Evolutionary conservation across 2,888 invertebrate species (phyloP).

Genomic region (Heteromyza rotundicornis): DNA sequence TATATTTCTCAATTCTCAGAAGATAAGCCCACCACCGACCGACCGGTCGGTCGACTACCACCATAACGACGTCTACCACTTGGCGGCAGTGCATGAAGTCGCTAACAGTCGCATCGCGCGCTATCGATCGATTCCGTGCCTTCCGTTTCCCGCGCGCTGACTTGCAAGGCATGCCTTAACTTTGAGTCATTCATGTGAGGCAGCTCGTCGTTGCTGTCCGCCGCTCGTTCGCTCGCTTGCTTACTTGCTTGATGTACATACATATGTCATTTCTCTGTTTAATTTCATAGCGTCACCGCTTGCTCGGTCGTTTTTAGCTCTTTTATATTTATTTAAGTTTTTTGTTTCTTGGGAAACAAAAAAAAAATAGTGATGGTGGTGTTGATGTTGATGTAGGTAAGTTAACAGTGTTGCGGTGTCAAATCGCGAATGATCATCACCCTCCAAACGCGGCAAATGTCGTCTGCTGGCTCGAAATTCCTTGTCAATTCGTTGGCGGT

Average conservation of each 20-base stretch:
- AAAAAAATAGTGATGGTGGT: too few relatives aligned
- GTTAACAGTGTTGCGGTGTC: not conserved
- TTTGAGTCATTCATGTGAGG: conserved; percentile 20
- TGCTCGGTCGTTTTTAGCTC: not conserved
- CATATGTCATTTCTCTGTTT: conserved; percentile 3
- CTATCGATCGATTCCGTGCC: not conserved
- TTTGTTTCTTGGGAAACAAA: not conserved
- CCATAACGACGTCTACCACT: too few relatives aligned
- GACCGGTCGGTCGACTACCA: too few relatives aligned
- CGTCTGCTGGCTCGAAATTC: too few relatives aligned
- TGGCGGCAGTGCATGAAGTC: not conserved
- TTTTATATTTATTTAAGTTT: not conserved
- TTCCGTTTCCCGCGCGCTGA: not conserved
- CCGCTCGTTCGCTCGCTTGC: not conserved
- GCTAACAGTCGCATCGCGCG: not conserved
- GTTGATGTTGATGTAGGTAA: conserved; percentile 27
- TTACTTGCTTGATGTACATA: not conserved
- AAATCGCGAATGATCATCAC: too few relatives aligned
- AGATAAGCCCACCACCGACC: conserved; percentile 19
- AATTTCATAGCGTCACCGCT: conserved; percentile 8
- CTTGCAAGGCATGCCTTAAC: not conserved
- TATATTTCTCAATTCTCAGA: conserved; percentile 22
- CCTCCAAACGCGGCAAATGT: too few relatives aligned
- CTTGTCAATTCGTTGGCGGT: not conserved
- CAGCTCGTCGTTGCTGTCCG: not conserved